Percentiles rank a stretch among this genome's conserved stretches.
phyloP scores from a whole-genome alignment of 2,113 vertebrate genomes.

The Hypomesus transpacificus region DNA sequence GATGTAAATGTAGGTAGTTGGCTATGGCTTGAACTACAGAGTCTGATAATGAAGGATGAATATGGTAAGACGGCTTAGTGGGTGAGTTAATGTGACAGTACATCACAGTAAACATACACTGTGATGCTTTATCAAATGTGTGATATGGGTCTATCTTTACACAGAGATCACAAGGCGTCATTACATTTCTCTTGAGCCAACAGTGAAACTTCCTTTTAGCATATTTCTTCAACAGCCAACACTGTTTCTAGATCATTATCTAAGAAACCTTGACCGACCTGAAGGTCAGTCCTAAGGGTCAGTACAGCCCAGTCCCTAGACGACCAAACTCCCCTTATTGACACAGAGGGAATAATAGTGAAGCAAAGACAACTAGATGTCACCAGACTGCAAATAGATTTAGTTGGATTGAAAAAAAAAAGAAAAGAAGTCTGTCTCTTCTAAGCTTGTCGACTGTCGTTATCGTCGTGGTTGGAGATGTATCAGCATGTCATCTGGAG shows the following conservation, averaged over 20 bases:
- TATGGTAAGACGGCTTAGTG: background rate
- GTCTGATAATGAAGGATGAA: background rate
- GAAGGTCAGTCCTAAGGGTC: too few relatives aligned
- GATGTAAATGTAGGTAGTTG: background rate
- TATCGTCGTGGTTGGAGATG: slow-evolving; percentile 41
- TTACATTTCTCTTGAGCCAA: too few relatives aligned
- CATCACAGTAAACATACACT: slow-evolving; percentile 6
- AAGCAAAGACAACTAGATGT: background rate
- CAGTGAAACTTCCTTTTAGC: too few relatives aligned
- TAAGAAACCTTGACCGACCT: too few relatives aligned
- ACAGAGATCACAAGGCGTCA: too few relatives aligned
- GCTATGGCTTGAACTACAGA: too few relatives aligned
- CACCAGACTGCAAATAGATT: background rate
- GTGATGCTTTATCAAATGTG: background rate
- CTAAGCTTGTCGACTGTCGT: slow-evolving; percentile 44
- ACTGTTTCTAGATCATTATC: too few relatives aligned
- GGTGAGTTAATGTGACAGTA: slow-evolving; percentile 6
- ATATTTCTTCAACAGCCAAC: too few relatives aligned
- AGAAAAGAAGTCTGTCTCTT: slow-evolving; percentile 27
- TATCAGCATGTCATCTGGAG: slow-evolving; percentile 47
- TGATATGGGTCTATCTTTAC: too few relatives aligned
- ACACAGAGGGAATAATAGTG: background rate
- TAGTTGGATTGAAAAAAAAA: too few relatives aligned
- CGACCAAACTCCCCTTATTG: background rate
- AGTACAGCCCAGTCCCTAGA: slow-evolving; percentile 1